Base-by-base conservation (phyloP, 2,888 invertebrate genomes). In the Netelia fuscicornis region DNA sequence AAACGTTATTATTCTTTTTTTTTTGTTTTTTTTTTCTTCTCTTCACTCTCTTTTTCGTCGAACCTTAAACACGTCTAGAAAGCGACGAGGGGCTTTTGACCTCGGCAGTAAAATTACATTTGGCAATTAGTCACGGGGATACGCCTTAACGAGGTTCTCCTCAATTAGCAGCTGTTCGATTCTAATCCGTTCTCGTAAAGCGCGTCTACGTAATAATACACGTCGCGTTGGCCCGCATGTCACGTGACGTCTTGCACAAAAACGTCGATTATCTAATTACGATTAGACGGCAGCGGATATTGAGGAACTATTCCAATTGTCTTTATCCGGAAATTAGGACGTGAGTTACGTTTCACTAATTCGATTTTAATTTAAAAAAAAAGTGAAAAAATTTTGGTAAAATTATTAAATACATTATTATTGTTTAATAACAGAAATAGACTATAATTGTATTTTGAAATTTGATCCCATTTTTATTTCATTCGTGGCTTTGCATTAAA, bases 111-210 rank as follows among this genome's bases (percentile, higher is more conserved):
- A 75, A 75, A 75, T 75, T 75, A 52, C 52, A 75, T 75, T 75
- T 75, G 75, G 64, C 75, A 75, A 75, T 75, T 75, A 64, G 75
- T 75, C 75, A 48, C 48, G 52, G 67, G 48, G 11, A 25, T 44
- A 2, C 44, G 64, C 11, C 64, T 17, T 64, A 64, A 75, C 64
- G 64, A 64, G 37, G 6, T 42, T n/a, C 62, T 52, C 52, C 11
- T 75, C 75, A 52, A 65, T 64, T 20, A 64, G 17, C 52, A 37
- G 52, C 25, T 17, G 64, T 75, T 54, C 48, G 37, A 52, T 64
- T n/a, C 64, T 64, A 75, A 64, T 52, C 17, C 13, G 54, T 64
- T n/a, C 54, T 25, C 71, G 20, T n/a, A 42, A 42, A 9, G 17
- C 17, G 20, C 42, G 37, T 25, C 11, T 52, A 44, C n/a, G 30